Percentiles rank a stretch among this genome's conserved stretches.
These are phyloP conservation scores for Gonioctena quinquepunctata DNA, from an alignment of 1,140 invertebrate species.

Conservation along the genomic window DNA sequence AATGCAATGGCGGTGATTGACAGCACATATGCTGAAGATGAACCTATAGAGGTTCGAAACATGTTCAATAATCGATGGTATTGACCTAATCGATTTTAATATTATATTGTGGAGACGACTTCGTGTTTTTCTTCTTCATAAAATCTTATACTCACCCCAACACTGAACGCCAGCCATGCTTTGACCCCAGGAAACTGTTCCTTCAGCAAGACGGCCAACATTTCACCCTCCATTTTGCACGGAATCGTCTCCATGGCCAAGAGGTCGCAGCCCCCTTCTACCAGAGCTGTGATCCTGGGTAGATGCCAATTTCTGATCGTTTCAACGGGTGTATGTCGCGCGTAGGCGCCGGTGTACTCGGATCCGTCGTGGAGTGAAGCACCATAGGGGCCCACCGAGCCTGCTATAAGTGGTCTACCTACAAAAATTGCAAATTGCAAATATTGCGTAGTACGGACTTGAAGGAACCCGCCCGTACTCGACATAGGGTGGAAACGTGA, in stretches of 20 bases:
- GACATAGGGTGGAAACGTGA: too few species aligned
- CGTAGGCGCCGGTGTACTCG: conserved; percentile 86
- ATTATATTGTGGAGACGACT: too few species aligned
- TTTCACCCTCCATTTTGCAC: conserved; percentile 77
- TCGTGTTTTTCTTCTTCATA: too few species aligned
- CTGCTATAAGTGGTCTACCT: conserved; percentile 67
- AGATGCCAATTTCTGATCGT: conserved; percentile 80
- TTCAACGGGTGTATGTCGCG: conserved; percentile 66
- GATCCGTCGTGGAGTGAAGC: conserved; percentile 85
- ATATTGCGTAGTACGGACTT: too few species aligned
- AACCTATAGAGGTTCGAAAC: too few species aligned
- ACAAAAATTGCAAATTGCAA: too few species aligned
- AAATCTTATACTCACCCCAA: conserved; percentile 70
- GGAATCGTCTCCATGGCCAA: conserved; percentile 91
- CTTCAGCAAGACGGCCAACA: conserved; percentile 74
- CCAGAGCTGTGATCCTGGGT: conserved; percentile 73
- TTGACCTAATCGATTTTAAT: too few species aligned
- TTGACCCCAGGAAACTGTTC: conserved; percentile 71
- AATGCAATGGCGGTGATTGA: too few species aligned
- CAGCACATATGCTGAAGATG: too few species aligned
- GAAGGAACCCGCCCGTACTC: too few species aligned
- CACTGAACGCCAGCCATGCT: conserved; percentile 86
- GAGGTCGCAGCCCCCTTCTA: conserved; percentile 79
- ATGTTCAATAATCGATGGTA: too few species aligned
- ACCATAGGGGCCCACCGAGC: conserved; percentile 89